Conservation (phyloP, 2,797 vertebrate genomes). For the Lerista edwardsae region DNA sequence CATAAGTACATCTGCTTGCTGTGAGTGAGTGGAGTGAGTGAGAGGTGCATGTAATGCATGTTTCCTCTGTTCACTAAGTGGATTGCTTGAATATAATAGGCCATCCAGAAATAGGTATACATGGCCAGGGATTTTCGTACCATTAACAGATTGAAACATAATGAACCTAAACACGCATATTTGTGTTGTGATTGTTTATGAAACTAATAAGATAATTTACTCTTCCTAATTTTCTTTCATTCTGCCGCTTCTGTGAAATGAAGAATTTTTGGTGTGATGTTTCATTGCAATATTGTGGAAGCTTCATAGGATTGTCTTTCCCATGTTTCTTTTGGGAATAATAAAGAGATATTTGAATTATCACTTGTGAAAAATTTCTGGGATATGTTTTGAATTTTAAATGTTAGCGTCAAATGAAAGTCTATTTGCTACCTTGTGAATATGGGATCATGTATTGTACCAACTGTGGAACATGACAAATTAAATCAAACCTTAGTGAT, state of each 20-base stretch:
- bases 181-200: not conserved
- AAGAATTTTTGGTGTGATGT: not conserved
- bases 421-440: constrained; percentile 34
- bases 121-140: constrained; percentile 44
- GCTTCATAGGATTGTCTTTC: not conserved
- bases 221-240: not conserved
- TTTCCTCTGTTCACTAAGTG: constrained; percentile 34
- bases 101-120: constrained; percentile 39
- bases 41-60: constrained; percentile 36
- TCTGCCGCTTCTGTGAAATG: not conserved
- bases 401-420: no score
- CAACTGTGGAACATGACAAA: constrained; percentile 45
- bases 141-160: constrained; percentile 29
- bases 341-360: not conserved
- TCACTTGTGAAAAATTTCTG: not conserved
- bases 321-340: not conserved
- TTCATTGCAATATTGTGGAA: not conserved
- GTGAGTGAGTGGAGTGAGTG: no score
- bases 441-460: constrained; percentile 56
- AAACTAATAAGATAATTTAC: not conserved
- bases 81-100: constrained; percentile 44
- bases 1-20: constrained; percentile 42
- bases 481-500: not conserved
- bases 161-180: constrained; percentile 2
- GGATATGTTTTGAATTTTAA: constrained; percentile 4